Base-by-base conservation (phyloP, 2,888 invertebrate species). In the Dryocosmus kuriphilus region DNA sequence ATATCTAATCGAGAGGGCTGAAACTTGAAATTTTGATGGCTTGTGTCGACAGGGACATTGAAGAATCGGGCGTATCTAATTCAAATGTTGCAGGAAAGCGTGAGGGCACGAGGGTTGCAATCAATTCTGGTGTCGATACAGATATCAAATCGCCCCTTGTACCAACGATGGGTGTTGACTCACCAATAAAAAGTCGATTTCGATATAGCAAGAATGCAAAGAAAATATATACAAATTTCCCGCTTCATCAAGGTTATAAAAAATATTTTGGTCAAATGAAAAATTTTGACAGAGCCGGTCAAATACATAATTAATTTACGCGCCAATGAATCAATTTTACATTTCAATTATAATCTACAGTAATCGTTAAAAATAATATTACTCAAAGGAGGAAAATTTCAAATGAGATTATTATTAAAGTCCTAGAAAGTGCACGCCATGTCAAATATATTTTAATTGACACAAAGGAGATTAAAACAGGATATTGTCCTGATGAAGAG, bases 401-500 rank as follows among this genome's bases (percentile, higher is more conserved):
- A 51, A n/a, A n/a, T 0, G n/a, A 51, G n/a, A 51, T 51, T 14
- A 51, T 51, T 14, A 57, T 24, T 14, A 24, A 57, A 57, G 0
- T 55, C 24, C 24, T 22, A 8, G 11, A 6, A 51, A 51, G 24
- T 57, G 24, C 3, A 57, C 24, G 57, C 22, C 1, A 30, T 19
- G 51, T 30, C n/a, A 2, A 8, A 71, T 71, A 71, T 71, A 27
- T 71, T 71, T n/a, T 51, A 19, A 71, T 51, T 51, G n/a, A 51
- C 32, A 51, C 16, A 19, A 19, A 9, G 30, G 2, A 30, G 46
- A 71, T 67, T 67, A 67, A 67, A 67, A 7, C 27, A 24, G 32
- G 19, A 24, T n/a, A 62, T 24, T 75, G 5, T 24, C 32, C 30
- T 38, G 22, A 24, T 27, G 24, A 22, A 57, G 11, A 27, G 14